These are phyloP conservation scores for Lamellibrachia columna DNA, from an alignment of 2,888 invertebrate genomes.

Conservation along the genomic window DNA sequence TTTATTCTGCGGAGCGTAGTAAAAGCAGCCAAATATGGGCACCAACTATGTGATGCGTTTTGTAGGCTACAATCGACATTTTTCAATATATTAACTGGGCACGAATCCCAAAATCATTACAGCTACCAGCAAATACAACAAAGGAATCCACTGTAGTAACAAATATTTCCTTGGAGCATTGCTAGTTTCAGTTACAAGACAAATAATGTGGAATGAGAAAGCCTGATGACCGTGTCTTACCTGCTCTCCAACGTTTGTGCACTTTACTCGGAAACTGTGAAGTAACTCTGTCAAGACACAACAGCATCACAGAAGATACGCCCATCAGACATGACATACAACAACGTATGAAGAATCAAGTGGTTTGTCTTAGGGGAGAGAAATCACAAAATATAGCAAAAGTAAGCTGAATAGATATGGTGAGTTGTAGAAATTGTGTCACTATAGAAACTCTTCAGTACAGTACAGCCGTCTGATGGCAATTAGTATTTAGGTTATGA, in stretches of 20 bases:
- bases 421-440: not conserved
- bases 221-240: slow-evolving; percentile 43
- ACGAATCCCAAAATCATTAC: not conserved
- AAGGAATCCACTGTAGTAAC: not conserved
- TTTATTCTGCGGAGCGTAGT: too few species aligned
- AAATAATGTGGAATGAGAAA: not conserved
- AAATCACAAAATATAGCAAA: not conserved
- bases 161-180: not conserved
- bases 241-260: slow-evolving; percentile 75
- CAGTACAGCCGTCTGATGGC: too few species aligned
- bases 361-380: not conserved
- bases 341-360: not conserved
- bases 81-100: not conserved
- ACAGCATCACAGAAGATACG: not conserved
- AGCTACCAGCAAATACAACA: not conserved
- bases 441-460: too few species aligned
- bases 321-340: not conserved
- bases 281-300: slow-evolving; percentile 65
- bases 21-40: too few species aligned
- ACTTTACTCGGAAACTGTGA: slow-evolving; percentile 74
- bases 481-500: too few species aligned
- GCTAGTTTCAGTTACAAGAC: not conserved
- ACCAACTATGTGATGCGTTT: too few species aligned
- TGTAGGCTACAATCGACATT: not conserved
- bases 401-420: not conserved